Base-by-base conservation (phyloP, 2,113 vertebrate genomes). In the Bos indicus region DNA sequence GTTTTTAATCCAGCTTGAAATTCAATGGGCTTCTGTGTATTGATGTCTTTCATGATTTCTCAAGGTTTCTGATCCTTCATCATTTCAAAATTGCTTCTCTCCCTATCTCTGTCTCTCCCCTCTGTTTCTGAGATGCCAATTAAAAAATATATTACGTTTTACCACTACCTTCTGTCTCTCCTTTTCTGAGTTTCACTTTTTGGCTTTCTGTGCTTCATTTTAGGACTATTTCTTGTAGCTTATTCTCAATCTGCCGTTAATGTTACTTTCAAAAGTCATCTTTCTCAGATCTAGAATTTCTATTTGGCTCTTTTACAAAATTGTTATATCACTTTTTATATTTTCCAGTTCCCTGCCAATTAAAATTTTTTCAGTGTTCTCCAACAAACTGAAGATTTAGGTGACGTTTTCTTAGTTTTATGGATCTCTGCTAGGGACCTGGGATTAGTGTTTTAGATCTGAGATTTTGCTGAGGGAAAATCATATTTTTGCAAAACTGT, bases 201-300 rank as follows among this genome's bases (percentile, higher is more conserved):
- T 64, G 33, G 16, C 48, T 82, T 51, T 83, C 40, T 28, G 26
- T 77, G 15, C 25, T 92, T 87, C 12, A 52, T 90, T 90, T 77
- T 77, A 43, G 23, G 78, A 92, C n/a, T 77, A 62, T 78, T 90
- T 62, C 30, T 94, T 60, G 92, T 43, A 87, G 14, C 25, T 94
- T 90, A 67, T 67, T 92, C 40, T 54, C 40, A 86, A 90, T 71
- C 28, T 95, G 36, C 46, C 21, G 2, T 57, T 87, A 67, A 90
- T 59, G 92, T 90, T 94, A 67, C 85, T 87, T 91, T 56, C 46
- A 46, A 54, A 62, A 62, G 7, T 71, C 36, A 36, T 71, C 74
- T 84, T 96, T 95, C 83, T 84, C 46, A 93, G 48, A 93, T 90
- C 64, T 40, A 78, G 71, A 94, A 57, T 90, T 94, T 85, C 88